Evolutionary conservation across 2,888 invertebrate genomes (phyloP).

Genomic region (Leptinotarsa rubiginosa): DNA sequence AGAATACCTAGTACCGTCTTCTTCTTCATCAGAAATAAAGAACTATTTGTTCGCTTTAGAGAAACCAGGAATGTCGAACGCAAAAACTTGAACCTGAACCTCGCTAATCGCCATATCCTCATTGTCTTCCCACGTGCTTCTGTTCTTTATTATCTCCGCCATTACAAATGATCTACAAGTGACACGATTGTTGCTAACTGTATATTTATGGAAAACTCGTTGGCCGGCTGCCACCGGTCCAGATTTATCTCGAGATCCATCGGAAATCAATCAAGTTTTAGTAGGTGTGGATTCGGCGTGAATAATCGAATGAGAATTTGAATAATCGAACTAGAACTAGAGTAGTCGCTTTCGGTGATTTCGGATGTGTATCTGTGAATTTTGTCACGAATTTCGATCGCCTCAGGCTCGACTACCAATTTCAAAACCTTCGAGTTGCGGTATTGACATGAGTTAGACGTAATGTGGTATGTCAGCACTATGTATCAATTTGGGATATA

Average conservation of each 20-base stretch:
- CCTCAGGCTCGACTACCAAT: not conserved
- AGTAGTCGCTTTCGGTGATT: not conserved
- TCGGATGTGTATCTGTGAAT: not conserved
- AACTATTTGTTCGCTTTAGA: no score
- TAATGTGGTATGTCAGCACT: not conserved
- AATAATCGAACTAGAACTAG: conserved; percentile 6
- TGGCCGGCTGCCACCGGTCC: conserved; percentile 1
- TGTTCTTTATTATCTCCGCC: conserved; percentile 22
- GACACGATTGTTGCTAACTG: conserved; percentile 25
- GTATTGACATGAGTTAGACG: not conserved
- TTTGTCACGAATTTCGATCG: not conserved
- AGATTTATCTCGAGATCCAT: conserved; percentile 17
- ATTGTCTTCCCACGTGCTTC: conserved; percentile 1
- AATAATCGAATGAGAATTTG: conserved; percentile 3
- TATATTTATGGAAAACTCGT: conserved; percentile 30
- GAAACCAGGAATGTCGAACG: no score
- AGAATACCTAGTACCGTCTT: no score
- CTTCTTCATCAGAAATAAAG: no score
- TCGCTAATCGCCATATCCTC: not conserved
- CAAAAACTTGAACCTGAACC: no score
- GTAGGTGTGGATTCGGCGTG: conserved; percentile 14
- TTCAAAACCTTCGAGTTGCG: not conserved
- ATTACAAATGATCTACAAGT: conserved; percentile 30
- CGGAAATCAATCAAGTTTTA: conserved; percentile 15
- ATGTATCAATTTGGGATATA: no score